Conservation (phyloP, 2,888 invertebrate genomes). For the Chaitophorus viminalis region DNA sequence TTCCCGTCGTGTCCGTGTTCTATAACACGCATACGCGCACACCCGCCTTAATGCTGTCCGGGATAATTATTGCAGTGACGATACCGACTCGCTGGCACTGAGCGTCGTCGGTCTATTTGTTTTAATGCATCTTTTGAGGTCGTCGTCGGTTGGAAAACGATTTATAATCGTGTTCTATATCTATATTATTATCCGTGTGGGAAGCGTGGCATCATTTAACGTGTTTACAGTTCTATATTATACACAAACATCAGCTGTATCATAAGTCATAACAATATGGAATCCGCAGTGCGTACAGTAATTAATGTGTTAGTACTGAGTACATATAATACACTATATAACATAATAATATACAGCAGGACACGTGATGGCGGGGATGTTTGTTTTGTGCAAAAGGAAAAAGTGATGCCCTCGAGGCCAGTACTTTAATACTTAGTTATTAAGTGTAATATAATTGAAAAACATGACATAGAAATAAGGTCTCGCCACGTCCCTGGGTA, state of each 20-base stretch:
- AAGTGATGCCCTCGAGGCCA: not conserved
- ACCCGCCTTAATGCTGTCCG: not conserved
- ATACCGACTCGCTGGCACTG: not conserved
- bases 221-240: not conserved
- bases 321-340: too few relatives aligned
- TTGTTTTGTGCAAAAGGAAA: not conserved
- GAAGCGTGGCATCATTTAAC: not conserved
- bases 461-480: conserved; percentile 1
- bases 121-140: not conserved
- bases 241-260: too few relatives aligned
- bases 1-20: not conserved
- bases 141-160: conserved; percentile 1
- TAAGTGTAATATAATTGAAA: not conserved
- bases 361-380: not conserved
- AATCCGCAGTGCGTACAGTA: not conserved
- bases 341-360: too few relatives aligned
- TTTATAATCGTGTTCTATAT: conserved; percentile 3
- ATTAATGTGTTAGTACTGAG: not conserved
- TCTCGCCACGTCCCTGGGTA: not conserved
- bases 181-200: too few relatives aligned
- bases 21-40: not conserved
- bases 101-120: not conserved
- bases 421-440: too few relatives aligned
- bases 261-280: too few relatives aligned
- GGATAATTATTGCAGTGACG: conserved; percentile 1